Conservation (phyloP, 1,140 invertebrate species). For the Idris sp. region DNA sequence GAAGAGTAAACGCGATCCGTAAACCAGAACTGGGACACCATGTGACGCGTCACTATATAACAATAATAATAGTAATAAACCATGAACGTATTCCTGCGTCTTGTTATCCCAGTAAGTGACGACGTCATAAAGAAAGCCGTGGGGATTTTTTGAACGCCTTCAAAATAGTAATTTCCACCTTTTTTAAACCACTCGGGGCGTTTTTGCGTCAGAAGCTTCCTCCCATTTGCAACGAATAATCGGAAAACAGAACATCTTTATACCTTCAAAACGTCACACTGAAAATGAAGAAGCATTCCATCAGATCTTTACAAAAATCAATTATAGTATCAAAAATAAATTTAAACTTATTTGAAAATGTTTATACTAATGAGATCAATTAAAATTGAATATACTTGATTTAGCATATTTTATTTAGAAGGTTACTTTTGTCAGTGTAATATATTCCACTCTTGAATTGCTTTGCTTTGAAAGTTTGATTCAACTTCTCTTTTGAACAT, state of each 20-base stretch:
- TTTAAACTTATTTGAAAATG: too few relatives aligned
- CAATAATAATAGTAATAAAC: slow-evolving; percentile 40
- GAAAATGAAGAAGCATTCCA: too few relatives aligned
- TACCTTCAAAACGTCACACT: not conserved
- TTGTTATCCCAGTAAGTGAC: slow-evolving; percentile 21
- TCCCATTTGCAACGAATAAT: slow-evolving; percentile 27
- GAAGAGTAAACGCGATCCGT: not conserved
- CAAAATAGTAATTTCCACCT: slow-evolving; percentile 9
- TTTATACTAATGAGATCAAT: too few relatives aligned
- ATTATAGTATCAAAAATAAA: too few relatives aligned
- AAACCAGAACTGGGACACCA: slow-evolving; percentile 7
- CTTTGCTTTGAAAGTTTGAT: too few relatives aligned
- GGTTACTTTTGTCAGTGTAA: too few relatives aligned
- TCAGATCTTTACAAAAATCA: too few relatives aligned
- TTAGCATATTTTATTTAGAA: too few relatives aligned
- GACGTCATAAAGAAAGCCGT: slow-evolving; percentile 14
- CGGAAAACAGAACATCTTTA: slow-evolving; percentile 24
- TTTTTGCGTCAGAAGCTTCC: slow-evolving; percentile 15
- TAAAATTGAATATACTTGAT: too few relatives aligned
- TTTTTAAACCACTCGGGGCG: slow-evolving; percentile 23
- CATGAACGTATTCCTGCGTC: slow-evolving; percentile 13
- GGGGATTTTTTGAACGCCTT: slow-evolving; percentile 5
- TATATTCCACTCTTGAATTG: too few relatives aligned
- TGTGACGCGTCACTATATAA: slow-evolving; percentile 6
- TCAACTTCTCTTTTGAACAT: too few relatives aligned